A percentile compares a stretch with the other conserved stretches of the same genome.
Evolutionary conservation across 2,888 invertebrate species (phyloP).

Genomic region (Drosophila peninsularis): DNA sequence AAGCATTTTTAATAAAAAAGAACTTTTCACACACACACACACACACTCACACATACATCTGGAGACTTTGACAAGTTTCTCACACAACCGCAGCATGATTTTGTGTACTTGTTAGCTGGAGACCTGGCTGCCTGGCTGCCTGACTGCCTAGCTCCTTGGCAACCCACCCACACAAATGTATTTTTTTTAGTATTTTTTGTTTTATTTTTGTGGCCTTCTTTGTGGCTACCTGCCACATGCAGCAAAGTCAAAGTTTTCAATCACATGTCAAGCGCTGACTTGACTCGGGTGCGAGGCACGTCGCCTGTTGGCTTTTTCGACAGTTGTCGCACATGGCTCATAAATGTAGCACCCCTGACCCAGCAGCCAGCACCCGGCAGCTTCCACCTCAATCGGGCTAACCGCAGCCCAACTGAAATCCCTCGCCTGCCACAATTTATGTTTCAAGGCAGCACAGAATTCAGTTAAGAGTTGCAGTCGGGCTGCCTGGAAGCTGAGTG

Average conservation of each 20-base stretch:
- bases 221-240: constrained; percentile 60
- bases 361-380: not conserved
- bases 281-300: constrained; percentile 65
- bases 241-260: constrained; percentile 81
- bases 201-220: constrained; percentile 25
- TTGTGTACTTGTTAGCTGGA: constrained; percentile 35
- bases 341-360: constrained; percentile 63
- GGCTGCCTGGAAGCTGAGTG: constrained; percentile 36
- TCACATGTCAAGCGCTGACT: constrained; percentile 76
- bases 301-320: constrained; percentile 68
- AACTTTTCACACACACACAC: constrained; percentile 35
- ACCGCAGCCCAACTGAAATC: constrained; percentile 65
- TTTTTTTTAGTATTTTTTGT: constrained; percentile 4
- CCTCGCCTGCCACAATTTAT: constrained; percentile 68
- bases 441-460: constrained; percentile 25
- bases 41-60: constrained; percentile 5
- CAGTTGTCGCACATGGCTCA: constrained; percentile 77
- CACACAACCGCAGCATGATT: constrained; percentile 48
- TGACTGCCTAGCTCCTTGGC: constrained; percentile 5
- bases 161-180: constrained; percentile 22
- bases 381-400: constrained; percentile 25
- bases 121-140: constrained; percentile 15
- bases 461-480: constrained; percentile 8
- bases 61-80: constrained; percentile 54
- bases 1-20: constrained; percentile 72